Percentiles rank a stretch among this genome's conserved stretches.
These are phyloP conservation scores for Equus przewalskii DNA, from an alignment of 2,113 vertebrate genomes.

Conservation along the genomic window DNA sequence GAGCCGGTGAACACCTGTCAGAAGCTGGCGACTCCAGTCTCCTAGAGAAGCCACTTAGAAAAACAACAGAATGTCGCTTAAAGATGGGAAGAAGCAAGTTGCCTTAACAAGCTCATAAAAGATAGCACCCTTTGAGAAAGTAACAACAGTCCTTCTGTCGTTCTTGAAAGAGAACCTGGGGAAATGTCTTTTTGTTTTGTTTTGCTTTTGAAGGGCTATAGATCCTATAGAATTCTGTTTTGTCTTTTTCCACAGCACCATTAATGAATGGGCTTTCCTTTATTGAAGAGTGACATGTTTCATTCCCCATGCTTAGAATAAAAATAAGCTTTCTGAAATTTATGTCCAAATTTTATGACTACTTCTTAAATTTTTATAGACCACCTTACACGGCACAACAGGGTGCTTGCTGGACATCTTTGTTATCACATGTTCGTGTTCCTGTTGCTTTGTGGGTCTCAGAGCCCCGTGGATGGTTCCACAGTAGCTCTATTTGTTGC, in stretches of 20 bases:
- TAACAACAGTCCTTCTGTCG: constrained; percentile 61
- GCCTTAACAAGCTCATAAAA: constrained; percentile 49
- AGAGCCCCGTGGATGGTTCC: not conserved
- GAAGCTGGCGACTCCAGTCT: not conserved
- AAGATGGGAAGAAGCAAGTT: not conserved
- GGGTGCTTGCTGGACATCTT: not conserved
- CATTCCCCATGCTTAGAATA: constrained; percentile 7
- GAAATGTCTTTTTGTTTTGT: not conserved
- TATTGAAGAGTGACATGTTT: not conserved
- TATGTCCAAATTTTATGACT: not conserved
- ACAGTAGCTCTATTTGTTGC: not conserved
- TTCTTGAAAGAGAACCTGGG: constrained; percentile 54
- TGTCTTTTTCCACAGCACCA: not conserved
- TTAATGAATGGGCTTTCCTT: constrained; percentile 47
- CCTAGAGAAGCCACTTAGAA: constrained; percentile 1
- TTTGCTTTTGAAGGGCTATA: not conserved
- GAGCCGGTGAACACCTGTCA: not conserved
- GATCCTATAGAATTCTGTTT: constrained; percentile 40
- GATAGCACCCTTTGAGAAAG: constrained; percentile 46
- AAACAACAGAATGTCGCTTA: constrained; percentile 53
- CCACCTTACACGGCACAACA: not conserved
- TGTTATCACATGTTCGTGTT: not conserved
- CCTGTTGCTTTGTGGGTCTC: not conserved
- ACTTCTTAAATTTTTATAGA: constrained; percentile 3
- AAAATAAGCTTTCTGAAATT: constrained; percentile 19